phyloP scores from a whole-genome alignment of 2,888 invertebrate genomes.

The Tipula unca region DNA sequence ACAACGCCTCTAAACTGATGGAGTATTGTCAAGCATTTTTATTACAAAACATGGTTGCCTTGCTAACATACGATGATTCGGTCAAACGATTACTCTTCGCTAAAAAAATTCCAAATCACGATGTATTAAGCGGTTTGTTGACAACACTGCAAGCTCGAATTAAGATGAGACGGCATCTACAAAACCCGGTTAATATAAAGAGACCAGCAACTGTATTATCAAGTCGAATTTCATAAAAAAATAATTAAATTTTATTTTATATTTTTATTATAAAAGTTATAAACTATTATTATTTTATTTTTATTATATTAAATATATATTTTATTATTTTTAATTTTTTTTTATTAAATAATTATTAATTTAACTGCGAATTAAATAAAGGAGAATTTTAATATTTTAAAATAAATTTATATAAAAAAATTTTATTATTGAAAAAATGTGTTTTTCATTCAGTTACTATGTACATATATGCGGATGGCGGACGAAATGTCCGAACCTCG shows the following conservation, averaged over 20 bases:
- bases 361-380: background rate
- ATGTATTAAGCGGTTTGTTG: conserved; percentile 74
- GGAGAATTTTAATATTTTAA: background rate
- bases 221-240: conserved; percentile 15
- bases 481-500: too few relatives aligned
- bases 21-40: conserved; percentile 88
- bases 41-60: conserved; percentile 89
- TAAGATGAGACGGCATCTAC: conserved; percentile 47
- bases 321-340: background rate
- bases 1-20: conserved; percentile 74
- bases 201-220: conserved; percentile 19
- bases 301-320: background rate
- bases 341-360: background rate
- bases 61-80: conserved; percentile 82
- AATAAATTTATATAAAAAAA: background rate
- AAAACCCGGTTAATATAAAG: background rate
- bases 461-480: too few relatives aligned
- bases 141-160: conserved; percentile 73
- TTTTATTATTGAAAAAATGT: background rate
- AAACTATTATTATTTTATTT: background rate
- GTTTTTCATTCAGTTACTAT: too few relatives aligned
- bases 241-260: background rate
- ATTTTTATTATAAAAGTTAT: background rate
- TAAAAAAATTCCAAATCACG: conserved; percentile 82
- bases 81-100: conserved; percentile 81